Evolutionary conservation across 2,888 invertebrate species (phyloP), one percentile per base, ranked within the genome.

Genomic region (Rhimphoctona megacephalus): DNA sequence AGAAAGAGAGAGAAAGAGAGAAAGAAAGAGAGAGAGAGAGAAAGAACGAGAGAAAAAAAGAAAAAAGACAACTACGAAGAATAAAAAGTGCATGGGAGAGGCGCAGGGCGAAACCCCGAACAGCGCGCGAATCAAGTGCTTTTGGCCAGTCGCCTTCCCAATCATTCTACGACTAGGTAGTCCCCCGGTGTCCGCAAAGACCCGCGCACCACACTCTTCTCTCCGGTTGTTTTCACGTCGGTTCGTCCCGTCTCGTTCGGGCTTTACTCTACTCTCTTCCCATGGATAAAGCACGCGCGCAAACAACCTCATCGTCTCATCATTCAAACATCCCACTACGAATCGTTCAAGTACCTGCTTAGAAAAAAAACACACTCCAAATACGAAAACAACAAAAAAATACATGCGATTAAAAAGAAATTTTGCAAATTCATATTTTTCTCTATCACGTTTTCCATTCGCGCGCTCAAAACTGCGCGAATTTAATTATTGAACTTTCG

Each of bases 101-200:
- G 94, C 94, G 93, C 93, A 92, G 93, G 92, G 92, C 90, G 92
- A 91, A 93, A 92, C 92, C 93, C 93, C 93, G 93, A 93, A 93
- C 57, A 92, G 93, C 93, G 93, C 93, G 93, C 93, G 93, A 93
- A 93, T 93, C 94, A 94, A 94, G 94, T 94, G 94, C 94, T 94
- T 82, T 94, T 94, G 94, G 93, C 94, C 94, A 94, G 94, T 94
- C 94, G 94, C 94, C 94, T 93, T 94, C 94, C 94, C 94, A 94
- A 94, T 94, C 94, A 94, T 93, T 94, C 94, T 94, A 94, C 94
- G 94, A 94, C 94, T 94, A 94, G 94, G 94, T 94, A 94, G 94
- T 94, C 94, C 93, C 93, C 93, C 92, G 94, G 94, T 94, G 94
- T 93, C 92, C 92, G 89, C 90, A 91, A 89, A 88, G 86, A 86